Percentiles rank a stretch among this genome's conserved stretches.
These are phyloP conservation scores for Nowickia ferox DNA, from an alignment of 2,888 invertebrate genomes.

Conservation along the genomic window DNA sequence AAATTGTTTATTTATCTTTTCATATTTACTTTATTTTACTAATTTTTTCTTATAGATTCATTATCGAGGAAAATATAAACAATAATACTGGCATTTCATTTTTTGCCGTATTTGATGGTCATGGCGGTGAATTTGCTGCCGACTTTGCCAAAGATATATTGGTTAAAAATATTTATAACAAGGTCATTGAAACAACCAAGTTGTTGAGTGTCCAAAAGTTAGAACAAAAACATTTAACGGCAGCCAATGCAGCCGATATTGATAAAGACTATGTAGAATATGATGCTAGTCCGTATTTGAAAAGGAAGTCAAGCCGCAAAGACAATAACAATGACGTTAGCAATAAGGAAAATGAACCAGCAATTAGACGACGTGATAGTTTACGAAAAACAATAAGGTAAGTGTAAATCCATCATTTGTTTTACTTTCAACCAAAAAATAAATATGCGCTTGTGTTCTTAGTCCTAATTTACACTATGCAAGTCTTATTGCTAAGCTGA, in stretches of 20 bases:
- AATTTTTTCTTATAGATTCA: slow-evolving; percentile 85
- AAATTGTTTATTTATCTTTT: background rate
- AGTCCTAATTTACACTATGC: too few species aligned
- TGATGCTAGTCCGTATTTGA: slow-evolving; percentile 80
- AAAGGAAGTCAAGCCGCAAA: slow-evolving; percentile 78
- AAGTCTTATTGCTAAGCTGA: too few species aligned
- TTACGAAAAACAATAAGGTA: slow-evolving; percentile 80
- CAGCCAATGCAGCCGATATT: slow-evolving; percentile 63
- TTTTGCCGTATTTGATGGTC: slow-evolving; percentile 97
- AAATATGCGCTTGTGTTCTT: background rate
- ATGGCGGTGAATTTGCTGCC: slow-evolving; percentile 97
- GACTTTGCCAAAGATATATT: slow-evolving; percentile 95
- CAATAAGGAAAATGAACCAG: slow-evolving; percentile 80
- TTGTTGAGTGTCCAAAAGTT: slow-evolving; percentile 85
- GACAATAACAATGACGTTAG: slow-evolving; percentile 76
- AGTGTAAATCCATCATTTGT: slow-evolving; percentile 13
- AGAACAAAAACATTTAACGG: slow-evolving; percentile 65
- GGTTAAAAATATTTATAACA: slow-evolving; percentile 90
- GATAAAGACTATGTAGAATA: slow-evolving; percentile 75
- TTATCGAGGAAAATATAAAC: slow-evolving; percentile 93
- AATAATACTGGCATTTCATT: slow-evolving; percentile 91
- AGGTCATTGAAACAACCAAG: slow-evolving; percentile 89
- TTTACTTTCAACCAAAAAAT: background rate
- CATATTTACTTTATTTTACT: background rate
- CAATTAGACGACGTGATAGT: slow-evolving; percentile 80